Percentiles rank a stretch among this genome's conserved stretches.
Evolutionary conservation across 2,888 invertebrate genomes (phyloP).

Genomic region (Chrysolina haemoptera): DNA sequence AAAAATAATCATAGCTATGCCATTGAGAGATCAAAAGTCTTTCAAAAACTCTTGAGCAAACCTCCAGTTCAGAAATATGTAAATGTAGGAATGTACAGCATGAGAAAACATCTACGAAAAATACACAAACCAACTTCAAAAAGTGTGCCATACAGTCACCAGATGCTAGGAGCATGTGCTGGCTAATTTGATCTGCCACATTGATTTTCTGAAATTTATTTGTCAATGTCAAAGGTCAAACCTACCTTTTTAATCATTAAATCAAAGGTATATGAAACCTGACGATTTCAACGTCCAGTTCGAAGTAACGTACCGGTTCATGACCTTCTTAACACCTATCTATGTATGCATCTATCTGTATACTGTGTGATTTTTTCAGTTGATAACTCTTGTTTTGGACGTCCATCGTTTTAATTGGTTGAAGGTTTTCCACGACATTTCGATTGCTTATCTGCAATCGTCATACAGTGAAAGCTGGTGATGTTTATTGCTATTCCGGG

Average conservation of each 20-base stretch:
- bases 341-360: neutral
- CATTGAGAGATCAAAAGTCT: too few species aligned
- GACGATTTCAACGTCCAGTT: constrained; percentile 2
- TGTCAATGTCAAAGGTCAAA: neutral
- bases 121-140: neutral
- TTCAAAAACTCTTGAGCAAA: too few species aligned
- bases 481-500: too few species aligned
- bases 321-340: constrained; percentile 4
- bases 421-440: too few species aligned
- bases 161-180: constrained; percentile 16
- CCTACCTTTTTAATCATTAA: constrained; percentile 15
- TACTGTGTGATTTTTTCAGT: neutral
- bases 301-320: constrained; percentile 10
- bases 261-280: constrained; percentile 5
- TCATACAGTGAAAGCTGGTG: too few species aligned
- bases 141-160: neutral
- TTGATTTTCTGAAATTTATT: constrained; percentile 19
- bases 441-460: too few species aligned
- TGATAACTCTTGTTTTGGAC: too few species aligned
- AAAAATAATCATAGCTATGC: too few species aligned
- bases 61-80: too few species aligned
- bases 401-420: too few species aligned
- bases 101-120: neutral
- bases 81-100: neutral
- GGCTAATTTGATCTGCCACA: neutral